These are phyloP conservation scores for Mactromeris polynyma DNA, from an alignment of 2,888 invertebrate species.

Conservation along the genomic window DNA sequence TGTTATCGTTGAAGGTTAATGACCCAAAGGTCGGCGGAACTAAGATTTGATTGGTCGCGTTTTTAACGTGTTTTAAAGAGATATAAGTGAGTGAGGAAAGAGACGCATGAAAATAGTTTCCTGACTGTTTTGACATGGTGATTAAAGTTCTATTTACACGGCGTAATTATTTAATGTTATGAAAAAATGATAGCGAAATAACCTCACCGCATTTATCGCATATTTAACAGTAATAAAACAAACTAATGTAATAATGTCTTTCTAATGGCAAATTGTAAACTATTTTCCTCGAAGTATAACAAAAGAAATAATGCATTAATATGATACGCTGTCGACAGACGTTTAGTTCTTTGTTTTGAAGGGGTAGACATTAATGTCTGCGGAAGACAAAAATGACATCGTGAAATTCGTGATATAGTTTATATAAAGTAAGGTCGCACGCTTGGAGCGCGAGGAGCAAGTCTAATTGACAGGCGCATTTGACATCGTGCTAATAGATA, in stretches of 20 bases:
- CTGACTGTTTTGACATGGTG: no score
- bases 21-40: no score
- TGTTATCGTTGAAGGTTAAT: no score
- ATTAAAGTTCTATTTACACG: background rate
- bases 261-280: background rate
- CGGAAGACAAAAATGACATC: conserved; percentile 18
- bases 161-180: background rate
- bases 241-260: background rate
- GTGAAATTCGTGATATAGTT: conserved; percentile 7
- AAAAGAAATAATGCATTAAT: conserved; percentile 30
- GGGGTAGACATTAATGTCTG: conserved; percentile 21
- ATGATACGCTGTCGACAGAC: conserved; percentile 24
- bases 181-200: background rate
- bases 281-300: background rate
- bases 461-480: conserved; percentile 21
- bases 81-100: no score
- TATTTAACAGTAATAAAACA: background rate
- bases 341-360: conserved; percentile 26
- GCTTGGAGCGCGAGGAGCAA: conserved; percentile 30
- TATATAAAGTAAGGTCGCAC: conserved; percentile 29
- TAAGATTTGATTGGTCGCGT: no score
- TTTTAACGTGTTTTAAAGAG: no score
- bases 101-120: no score
- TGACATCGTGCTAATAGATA: conserved; percentile 31
- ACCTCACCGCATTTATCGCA: background rate